These are phyloP conservation scores for Meloidogyne exigua DNA, from an alignment of 1,140 invertebrate genomes.

Conservation along the genomic window DNA sequence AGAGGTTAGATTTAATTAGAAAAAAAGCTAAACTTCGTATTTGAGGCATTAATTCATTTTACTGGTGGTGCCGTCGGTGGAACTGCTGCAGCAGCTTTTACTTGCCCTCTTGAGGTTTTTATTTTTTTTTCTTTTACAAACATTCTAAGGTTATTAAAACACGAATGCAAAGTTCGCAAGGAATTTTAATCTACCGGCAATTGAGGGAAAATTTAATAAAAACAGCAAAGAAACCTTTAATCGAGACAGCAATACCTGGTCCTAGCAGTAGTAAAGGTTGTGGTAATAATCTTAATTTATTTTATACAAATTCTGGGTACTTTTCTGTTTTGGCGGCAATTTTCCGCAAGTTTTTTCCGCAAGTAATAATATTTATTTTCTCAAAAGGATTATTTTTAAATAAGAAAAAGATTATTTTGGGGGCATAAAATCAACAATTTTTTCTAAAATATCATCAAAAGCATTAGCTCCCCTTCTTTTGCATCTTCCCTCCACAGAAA, in stretches of 20 bases:
- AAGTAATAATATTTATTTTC: too few relatives aligned
- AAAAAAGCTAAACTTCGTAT: too few relatives aligned
- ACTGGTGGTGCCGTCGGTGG: slow-evolving; percentile 40
- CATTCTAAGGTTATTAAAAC: slow-evolving; percentile 91
- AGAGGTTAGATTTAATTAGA: not conserved
- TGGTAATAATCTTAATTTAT: too few relatives aligned
- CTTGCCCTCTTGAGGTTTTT: slow-evolving; percentile 92
- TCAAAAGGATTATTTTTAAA: too few relatives aligned
- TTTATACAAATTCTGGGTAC: too few relatives aligned
- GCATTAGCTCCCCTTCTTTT: too few relatives aligned
- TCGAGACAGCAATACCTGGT: not conserved
- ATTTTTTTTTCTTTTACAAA: not conserved
- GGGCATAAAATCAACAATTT: too few relatives aligned
- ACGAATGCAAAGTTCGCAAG: slow-evolving; percentile 75
- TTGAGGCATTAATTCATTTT: slow-evolving; percentile 36
- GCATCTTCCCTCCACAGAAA: too few relatives aligned
- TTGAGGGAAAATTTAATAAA: slow-evolving; percentile 5
- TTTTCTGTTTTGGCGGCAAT: too few relatives aligned
- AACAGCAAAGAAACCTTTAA: not conserved
- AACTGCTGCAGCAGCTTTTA: slow-evolving; percentile 80
- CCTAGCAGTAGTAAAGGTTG: not conserved
- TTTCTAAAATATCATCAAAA: too few relatives aligned
- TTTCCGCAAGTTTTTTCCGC: too few relatives aligned
- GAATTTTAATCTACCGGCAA: slow-evolving; percentile 15
- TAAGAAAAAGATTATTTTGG: too few relatives aligned